These are phyloP conservation scores for Chelonoidis abingdonii DNA, from an alignment of 2,113 vertebrate genomes.

Conservation along the genomic window DNA sequence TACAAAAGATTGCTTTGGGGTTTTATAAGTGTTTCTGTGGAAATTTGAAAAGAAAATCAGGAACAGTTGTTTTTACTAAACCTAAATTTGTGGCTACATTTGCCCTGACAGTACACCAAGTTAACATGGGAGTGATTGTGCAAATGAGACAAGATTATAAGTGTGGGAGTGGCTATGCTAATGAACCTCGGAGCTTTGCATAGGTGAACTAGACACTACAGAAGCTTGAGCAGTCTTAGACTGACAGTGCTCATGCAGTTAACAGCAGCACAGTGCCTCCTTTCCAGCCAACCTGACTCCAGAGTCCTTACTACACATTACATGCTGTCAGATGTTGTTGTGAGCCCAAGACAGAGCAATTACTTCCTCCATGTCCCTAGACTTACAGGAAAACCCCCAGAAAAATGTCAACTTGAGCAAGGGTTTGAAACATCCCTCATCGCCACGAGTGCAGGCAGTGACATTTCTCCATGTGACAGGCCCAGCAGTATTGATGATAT, in stretches of 20 bases:
- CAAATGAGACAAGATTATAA: background rate
- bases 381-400: constrained; percentile 13
- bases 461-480: background rate
- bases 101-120: background rate
- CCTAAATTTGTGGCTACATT: background rate
- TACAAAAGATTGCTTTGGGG: background rate
- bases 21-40: background rate
- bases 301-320: background rate
- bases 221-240: background rate
- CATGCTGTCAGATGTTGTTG: background rate
- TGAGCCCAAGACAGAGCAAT: background rate
- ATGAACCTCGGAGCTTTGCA: background rate
- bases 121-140: background rate
- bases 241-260: background rate
- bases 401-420: background rate
- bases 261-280: background rate
- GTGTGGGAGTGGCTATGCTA: background rate
- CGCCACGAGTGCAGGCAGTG: background rate
- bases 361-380: background rate
- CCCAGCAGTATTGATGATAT: background rate
- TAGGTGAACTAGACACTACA: background rate
- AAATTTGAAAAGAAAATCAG: constrained; percentile 19
- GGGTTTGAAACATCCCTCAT: background rate
- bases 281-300: background rate
- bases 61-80: background rate